Evolutionary conservation across 1,140 invertebrate genomes (phyloP), one percentile per base, ranked within the genome.

Genomic region (Dendroctonus ponderosae): DNA sequence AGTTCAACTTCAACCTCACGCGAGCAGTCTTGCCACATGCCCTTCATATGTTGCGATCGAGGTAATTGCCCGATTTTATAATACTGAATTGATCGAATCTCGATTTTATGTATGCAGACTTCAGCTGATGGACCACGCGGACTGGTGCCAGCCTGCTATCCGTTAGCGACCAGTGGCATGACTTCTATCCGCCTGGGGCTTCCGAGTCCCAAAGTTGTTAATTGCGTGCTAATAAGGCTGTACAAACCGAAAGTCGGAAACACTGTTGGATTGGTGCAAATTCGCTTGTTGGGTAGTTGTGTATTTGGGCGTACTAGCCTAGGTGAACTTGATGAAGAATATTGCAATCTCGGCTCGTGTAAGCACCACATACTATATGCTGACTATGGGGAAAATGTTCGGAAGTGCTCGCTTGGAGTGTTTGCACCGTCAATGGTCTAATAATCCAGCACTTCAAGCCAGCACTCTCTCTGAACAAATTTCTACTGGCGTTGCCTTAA

Each of bases 21-120:
- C 90, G 50, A 88, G 90, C 7, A 90, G 90, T 42, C 80, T 95
- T 12, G 88, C 91, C 42, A 92, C 93, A 5, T 95, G 92, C 72
- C 94, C 94, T 5, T 92, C 92, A 7, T 91, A 90, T n/a, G 91
- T 97, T 1, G 91, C 90, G 7, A 79, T 96, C 40, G 94, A 96
- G 79, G 83, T 89, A 67, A 65, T 12, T 14, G 5, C 9, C 26
- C 6, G 8, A 43, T 41, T 56, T 2, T 48, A 7, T 14, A 1
- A 26, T 6, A 8, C 1, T 48, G 5, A 53, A 53, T 15, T 53
- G 9, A 53, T 52, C 26, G 44, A 46, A 46, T 46, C 12, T 46
- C 12, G 9, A 2, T 53, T 53, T 63, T 52, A 51, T 59, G 43
- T 61, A 26, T 62, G 12, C 54, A 76, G 75, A 79, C 86, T 26